Evolutionary conservation across 2,113 vertebrate species (phyloP).

Genomic region (Leptobrachium ailaonicum): DNA sequence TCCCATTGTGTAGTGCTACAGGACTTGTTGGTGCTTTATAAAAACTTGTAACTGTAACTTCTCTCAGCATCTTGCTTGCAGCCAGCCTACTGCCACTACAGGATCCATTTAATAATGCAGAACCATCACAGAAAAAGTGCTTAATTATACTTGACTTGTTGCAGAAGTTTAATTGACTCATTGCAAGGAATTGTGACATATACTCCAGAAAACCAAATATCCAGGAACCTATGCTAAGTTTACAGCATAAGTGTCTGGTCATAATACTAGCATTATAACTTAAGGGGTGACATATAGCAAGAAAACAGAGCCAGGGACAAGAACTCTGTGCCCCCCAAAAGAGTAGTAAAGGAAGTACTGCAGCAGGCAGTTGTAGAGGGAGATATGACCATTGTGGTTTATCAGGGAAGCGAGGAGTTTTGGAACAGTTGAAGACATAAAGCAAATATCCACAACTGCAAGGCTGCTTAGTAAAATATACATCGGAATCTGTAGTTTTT

Average conservation of each 20-base stretch:
- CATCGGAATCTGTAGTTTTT: slow-evolving; percentile 39
- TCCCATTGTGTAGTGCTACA: no score
- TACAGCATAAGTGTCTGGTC: slow-evolving; percentile 31
- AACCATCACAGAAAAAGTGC: slow-evolving; percentile 36
- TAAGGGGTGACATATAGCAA: slow-evolving; percentile 45
- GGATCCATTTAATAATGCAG: slow-evolving; percentile 16
- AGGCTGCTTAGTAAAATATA: slow-evolving; percentile 48
- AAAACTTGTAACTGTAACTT: no score
- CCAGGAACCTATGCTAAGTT: background rate
- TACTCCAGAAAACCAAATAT: slow-evolving; percentile 39
- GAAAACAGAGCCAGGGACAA: slow-evolving; percentile 39
- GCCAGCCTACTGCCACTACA: slow-evolving; percentile 13
- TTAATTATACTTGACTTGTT: background rate
- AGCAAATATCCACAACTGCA: slow-evolving; percentile 36
- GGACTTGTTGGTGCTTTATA: no score
- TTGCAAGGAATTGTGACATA: slow-evolving; percentile 22
- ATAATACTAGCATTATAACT: slow-evolving; percentile 33
- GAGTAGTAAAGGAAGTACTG: slow-evolving; percentile 41
- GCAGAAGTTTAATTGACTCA: slow-evolving; percentile 18
- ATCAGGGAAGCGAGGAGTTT: slow-evolving; percentile 18
- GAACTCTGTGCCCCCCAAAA: slow-evolving; percentile 43
- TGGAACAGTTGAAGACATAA: slow-evolving; percentile 15
- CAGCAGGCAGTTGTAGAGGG: slow-evolving; percentile 22
- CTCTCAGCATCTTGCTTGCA: no score
- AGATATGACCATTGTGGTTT: slow-evolving; percentile 26